Evolutionary conservation across 2,797 vertebrate genomes (phyloP).

Genomic region (Melanogrammus aeglefinus): DNA sequence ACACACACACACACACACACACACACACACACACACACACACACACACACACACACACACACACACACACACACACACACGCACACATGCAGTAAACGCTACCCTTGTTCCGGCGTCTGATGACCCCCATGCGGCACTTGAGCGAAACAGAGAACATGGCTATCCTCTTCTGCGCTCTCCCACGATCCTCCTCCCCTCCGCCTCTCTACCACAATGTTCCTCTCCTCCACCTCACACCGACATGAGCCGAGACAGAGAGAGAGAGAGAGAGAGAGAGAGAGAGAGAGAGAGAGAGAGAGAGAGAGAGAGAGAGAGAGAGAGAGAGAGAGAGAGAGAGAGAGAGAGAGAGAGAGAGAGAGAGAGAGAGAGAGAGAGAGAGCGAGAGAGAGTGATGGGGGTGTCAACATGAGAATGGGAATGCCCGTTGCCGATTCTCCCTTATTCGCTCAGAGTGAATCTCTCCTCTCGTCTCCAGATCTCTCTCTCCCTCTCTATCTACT

Average conservation of each 20-base stretch:
- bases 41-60: slow-evolving; percentile 21
- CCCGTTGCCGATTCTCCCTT: too few species aligned
- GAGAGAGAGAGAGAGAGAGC: slow-evolving; percentile 21
- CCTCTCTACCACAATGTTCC: slow-evolving; percentile 36
- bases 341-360: slow-evolving; percentile 24
- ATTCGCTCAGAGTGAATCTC: too few species aligned
- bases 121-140: slow-evolving; percentile 92
- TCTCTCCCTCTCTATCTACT: too few species aligned
- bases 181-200: slow-evolving; percentile 43
- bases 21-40: slow-evolving; percentile 4
- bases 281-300: slow-evolving; percentile 32
- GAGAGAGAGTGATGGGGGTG: slow-evolving; percentile 35
- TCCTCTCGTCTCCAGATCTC: too few species aligned
- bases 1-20: slow-evolving; percentile 21
- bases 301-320: slow-evolving; percentile 13
- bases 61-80: slow-evolving; percentile 25
- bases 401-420: too few species aligned
- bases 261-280: slow-evolving; percentile 24
- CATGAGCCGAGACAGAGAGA: slow-evolving; percentile 52
- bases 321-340: slow-evolving; percentile 18
- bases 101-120: slow-evolving; percentile 84
- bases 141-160: slow-evolving; percentile 91
- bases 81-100: slow-evolving; percentile 46
- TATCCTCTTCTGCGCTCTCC: slow-evolving; percentile 44
- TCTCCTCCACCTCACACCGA: slow-evolving; percentile 64